Evolutionary conservation across 2,797 vertebrate genomes (phyloP).

Genomic region (Aselliscus stoliczkanus): DNA sequence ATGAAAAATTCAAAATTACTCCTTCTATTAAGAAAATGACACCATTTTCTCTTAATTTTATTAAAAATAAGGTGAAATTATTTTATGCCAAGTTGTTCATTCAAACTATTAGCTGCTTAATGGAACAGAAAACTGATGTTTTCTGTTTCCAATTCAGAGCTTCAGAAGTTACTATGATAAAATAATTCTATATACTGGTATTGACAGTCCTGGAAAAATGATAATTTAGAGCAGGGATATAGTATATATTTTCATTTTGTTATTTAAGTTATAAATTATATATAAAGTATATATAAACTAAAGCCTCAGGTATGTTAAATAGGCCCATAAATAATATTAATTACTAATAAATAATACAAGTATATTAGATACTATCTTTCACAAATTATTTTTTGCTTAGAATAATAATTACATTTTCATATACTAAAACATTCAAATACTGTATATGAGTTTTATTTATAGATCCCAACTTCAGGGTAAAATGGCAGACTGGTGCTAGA

Average conservation of each 20-base stretch:
- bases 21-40: neutral
- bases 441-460: neutral
- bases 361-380: neutral
- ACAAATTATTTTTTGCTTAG: neutral
- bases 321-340: neutral
- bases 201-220: neutral
- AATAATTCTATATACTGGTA: neutral
- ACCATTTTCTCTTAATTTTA: neutral
- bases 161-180: neutral
- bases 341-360: neutral
- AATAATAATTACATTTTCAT: neutral
- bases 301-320: neutral
- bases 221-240: neutral
- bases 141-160: neutral
- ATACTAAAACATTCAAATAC: neutral
- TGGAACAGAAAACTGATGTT: neutral
- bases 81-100: neutral
- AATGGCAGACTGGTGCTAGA: neutral
- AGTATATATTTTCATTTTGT: neutral
- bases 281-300: too few relatives aligned
- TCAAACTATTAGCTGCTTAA: conserved; percentile 2
- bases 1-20: neutral
- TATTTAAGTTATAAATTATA: neutral
- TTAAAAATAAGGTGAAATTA: neutral
- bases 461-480: neutral